A percentile compares a stretch with the other conserved stretches of the same genome.
Evolutionary conservation across 2,888 invertebrate species (phyloP).

Genomic region (Cyclophora albipunctata): DNA sequence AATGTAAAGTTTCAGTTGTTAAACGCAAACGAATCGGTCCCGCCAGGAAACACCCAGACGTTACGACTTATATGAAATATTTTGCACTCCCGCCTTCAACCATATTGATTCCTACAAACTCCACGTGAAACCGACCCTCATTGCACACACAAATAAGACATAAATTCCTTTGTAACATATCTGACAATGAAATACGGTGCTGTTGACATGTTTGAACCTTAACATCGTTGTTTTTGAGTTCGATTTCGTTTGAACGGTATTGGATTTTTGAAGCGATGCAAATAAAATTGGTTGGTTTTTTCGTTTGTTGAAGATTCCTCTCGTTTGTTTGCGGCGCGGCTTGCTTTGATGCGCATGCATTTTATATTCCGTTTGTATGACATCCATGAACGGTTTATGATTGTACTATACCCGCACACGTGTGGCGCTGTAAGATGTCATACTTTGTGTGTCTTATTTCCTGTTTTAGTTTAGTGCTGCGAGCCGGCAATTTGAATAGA

Average conservation of each 20-base stretch:
- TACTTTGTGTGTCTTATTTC: no score
- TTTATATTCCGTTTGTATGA: no score
- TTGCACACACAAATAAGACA: conserved; percentile 8
- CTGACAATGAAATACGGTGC: conserved; percentile 1
- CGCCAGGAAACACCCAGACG: background rate
- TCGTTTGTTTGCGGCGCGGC: conserved; percentile 22
- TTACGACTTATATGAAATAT: conserved; percentile 27
- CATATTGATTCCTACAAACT: background rate
- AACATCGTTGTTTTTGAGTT: conserved; percentile 13
- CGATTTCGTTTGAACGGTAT: conserved; percentile 21
- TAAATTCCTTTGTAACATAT: background rate
- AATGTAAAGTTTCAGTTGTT: no score
- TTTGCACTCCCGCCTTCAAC: conserved; percentile 16
- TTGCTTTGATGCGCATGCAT: conserved; percentile 1
- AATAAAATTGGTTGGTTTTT: conserved; percentile 28
- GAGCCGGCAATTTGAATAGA: no score
- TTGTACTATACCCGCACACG: no score
- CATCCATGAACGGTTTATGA: no score
- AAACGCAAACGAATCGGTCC: no score
- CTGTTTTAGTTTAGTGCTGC: no score
- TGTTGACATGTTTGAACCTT: conserved; percentile 1
- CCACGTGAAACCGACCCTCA: background rate
- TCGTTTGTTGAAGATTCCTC: conserved; percentile 18
- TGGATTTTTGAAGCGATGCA: conserved; percentile 25
- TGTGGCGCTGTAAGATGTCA: no score